Percentiles rank a stretch among this genome's conserved stretches.
These are phyloP conservation scores for Acanthurus lineatus DNA, from an alignment of 2,797 vertebrate genomes.

Conservation along the genomic window DNA sequence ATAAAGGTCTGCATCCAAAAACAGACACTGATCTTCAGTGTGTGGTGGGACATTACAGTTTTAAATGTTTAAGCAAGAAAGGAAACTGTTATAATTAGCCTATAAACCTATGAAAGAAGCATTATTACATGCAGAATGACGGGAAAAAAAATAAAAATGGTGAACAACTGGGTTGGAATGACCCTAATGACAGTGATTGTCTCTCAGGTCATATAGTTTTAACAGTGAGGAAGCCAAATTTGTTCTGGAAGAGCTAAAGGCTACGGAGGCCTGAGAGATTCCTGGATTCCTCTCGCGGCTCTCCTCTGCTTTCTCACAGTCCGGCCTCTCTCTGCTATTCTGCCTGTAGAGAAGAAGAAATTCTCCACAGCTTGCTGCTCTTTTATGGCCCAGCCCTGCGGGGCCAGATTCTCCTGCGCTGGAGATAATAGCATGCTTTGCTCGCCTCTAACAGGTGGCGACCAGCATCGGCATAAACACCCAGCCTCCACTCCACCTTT, in stretches of 20 bases:
- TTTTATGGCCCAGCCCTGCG: conserved; percentile 83
- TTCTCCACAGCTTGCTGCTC: conserved; percentile 64
- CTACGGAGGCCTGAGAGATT: conserved; percentile 69
- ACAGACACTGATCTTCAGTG: not conserved
- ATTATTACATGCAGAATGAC: conserved; percentile 46
- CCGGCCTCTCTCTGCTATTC: conserved; percentile 46
- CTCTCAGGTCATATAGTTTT: conserved; percentile 74
- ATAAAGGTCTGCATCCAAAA: conserved; percentile 34
- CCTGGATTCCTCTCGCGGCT: conserved; percentile 65
- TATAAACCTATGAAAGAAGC: conserved; percentile 12
- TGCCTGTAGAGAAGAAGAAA: conserved; percentile 64
- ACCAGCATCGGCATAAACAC: conserved; percentile 79
- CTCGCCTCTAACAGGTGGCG: conserved; percentile 85
- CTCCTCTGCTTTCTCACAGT: conserved; percentile 72
- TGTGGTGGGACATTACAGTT: conserved; percentile 12
- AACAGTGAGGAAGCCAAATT: conserved; percentile 61
- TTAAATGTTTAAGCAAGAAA: conserved; percentile 37
- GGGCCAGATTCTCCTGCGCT: conserved; percentile 84
- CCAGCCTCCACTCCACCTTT: conserved; percentile 61
- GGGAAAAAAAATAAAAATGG: conserved; percentile 45
- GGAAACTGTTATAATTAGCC: conserved; percentile 20
- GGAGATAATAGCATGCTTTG: conserved; percentile 86
- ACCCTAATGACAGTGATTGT: conserved; percentile 80
- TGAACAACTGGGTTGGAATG: conserved; percentile 62
- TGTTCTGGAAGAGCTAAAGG: conserved; percentile 73